These are phyloP conservation scores for Halocaridina rubra DNA, from an alignment of 2,888 invertebrate species.

Conservation along the genomic window DNA sequence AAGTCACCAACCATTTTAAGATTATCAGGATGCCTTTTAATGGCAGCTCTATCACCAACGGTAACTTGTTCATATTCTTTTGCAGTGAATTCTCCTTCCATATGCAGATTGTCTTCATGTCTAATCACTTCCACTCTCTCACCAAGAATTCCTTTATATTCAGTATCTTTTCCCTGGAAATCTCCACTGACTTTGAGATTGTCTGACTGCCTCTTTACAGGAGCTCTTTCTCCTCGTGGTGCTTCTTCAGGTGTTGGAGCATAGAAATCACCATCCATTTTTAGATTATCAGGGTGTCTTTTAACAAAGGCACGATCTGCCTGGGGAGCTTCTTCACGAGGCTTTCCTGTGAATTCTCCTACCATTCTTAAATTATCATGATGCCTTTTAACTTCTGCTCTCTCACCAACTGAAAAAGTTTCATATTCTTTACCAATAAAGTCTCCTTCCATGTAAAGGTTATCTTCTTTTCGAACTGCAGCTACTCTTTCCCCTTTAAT, in stretches of 20 bases:
- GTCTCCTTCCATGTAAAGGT: conserved; percentile 71
- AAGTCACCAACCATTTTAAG: conserved; percentile 62
- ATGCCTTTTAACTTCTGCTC: conserved; percentile 54
- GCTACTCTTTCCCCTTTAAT: conserved; percentile 35
- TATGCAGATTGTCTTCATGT: conserved; percentile 67
- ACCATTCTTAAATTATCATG: conserved; percentile 56
- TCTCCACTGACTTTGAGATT: conserved; percentile 61
- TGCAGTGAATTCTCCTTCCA: conserved; percentile 55
- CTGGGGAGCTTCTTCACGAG: conserved; percentile 67
- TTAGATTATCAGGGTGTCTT: conserved; percentile 70
- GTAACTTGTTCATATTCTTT: conserved; percentile 38
- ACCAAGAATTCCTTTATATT: too few relatives aligned
- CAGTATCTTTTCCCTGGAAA: conserved; percentile 41
- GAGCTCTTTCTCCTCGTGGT: conserved; percentile 49
- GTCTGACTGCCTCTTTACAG: conserved; percentile 53
- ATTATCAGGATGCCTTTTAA: conserved; percentile 60
- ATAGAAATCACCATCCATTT: conserved; percentile 76
- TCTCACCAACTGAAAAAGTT: conserved; percentile 43
- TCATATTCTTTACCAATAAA: conserved; percentile 63
- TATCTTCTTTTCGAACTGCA: conserved; percentile 72
- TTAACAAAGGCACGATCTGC: conserved; percentile 67
- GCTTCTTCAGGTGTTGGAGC: conserved; percentile 22
- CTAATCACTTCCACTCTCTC: conserved; percentile 63
- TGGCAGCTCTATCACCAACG: conserved; percentile 37
- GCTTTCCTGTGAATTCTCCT: conserved; percentile 46